Conservation (phyloP, 2,888 invertebrate genomes). For the Hoplodrina blanda region DNA sequence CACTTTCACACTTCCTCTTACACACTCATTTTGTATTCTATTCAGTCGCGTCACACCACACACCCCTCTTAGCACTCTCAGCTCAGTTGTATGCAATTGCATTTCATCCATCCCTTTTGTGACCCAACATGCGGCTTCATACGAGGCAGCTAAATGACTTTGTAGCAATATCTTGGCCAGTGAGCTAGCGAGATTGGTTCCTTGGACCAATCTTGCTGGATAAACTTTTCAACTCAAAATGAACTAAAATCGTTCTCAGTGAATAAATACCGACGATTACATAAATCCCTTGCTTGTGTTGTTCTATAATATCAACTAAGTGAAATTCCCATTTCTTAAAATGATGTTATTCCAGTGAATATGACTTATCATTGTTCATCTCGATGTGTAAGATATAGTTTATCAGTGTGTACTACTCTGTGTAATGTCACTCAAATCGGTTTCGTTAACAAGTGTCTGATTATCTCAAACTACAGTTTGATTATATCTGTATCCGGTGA, state of each 20-base stretch:
- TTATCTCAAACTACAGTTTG: slow-evolving; percentile 30
- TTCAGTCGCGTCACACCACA: neutral
- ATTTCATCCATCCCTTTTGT: neutral
- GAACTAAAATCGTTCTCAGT: neutral
- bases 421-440: slow-evolving; percentile 48
- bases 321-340: neutral
- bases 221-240: neutral
- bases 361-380: slow-evolving; percentile 13
- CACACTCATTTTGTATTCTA: neutral
- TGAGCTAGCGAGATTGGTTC: neutral
- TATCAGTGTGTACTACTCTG: slow-evolving; percentile 42
- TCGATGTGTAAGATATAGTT: slow-evolving; percentile 34
- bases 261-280: neutral
- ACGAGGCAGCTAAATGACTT: neutral
- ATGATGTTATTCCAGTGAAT: neutral
- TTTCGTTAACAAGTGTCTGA: slow-evolving; percentile 33
- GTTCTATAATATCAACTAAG: too few species aligned
- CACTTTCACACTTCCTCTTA: too few species aligned
- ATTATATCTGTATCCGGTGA: slow-evolving; percentile 16
- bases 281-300: neutral
- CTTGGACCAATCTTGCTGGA: neutral
- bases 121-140: neutral
- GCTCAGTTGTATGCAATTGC: neutral
- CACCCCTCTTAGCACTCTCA: neutral
- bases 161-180: neutral